Conservation (phyloP, 2,888 invertebrate genomes). For the Nudaria mundana region DNA sequence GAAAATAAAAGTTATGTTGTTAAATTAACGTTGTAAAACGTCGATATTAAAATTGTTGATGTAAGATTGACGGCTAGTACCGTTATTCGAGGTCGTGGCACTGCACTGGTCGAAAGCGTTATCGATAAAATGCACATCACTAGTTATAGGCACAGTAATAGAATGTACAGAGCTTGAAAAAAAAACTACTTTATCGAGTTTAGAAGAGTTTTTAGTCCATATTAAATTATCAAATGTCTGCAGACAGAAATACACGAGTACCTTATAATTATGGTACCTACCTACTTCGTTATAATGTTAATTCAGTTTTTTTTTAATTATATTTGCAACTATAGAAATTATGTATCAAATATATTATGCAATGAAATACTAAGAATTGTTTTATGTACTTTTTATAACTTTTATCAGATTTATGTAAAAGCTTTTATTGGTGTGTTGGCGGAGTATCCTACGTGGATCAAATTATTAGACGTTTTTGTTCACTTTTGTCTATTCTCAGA, state of each 20-base stretch:
- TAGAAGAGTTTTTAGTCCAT: background rate
- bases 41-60: constrained; percentile 57
- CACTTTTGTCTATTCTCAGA: too few species aligned
- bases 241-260: too few species aligned
- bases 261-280: too few species aligned
- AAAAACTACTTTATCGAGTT: constrained; percentile 31
- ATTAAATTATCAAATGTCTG: too few species aligned
- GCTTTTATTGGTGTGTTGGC: background rate
- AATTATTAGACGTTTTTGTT: background rate
- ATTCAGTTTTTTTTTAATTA: too few species aligned
- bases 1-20: constrained; percentile 38
- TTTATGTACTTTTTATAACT: too few species aligned
- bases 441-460: background rate
- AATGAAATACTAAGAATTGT: too few species aligned
- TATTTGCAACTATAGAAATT: too few species aligned
- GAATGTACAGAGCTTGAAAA: constrained; percentile 64
- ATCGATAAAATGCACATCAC: constrained; percentile 67
- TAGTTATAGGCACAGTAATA: constrained; percentile 55
- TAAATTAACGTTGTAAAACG: constrained; percentile 42
- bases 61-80: constrained; percentile 64
- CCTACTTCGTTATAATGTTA: too few species aligned
- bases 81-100: constrained; percentile 63
- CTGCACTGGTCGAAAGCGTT: constrained; percentile 60
- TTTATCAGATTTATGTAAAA: too few species aligned
- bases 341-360: too few species aligned